Base-by-base conservation (phyloP, 2,113 vertebrate genomes). In the Coreoperca whiteheadi region DNA sequence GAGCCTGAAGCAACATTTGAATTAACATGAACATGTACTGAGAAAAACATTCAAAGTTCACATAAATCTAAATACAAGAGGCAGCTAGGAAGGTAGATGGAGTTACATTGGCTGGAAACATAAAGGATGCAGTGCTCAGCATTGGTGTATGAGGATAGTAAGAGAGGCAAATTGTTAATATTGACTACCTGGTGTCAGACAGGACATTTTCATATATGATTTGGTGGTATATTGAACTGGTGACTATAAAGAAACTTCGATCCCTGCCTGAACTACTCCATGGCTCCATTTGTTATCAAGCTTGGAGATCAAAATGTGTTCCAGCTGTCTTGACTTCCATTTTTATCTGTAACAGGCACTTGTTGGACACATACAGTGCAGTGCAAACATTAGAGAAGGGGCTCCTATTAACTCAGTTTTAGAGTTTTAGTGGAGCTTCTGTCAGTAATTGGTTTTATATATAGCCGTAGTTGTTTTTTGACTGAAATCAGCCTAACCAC, bases 391-490 rank as follows among this genome's bases (percentile, higher is more conserved):
- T 30, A 59, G 32, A 69, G 6, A 39, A 48, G 4, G 28, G 18
- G 46, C 28, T 50, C 4, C 34, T 18, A 30, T 70, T 65, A 77
- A 84, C 14, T 68, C 43, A 43, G 21, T 53, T 79, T 4, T 77
- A 53, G 53, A 81, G 81, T 41, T 78, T 9, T 57, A 81, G 54
- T 56, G 23, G 64, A 75, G 74, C 73, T 65, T 71, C 78, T 86
- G 82, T 87, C 78, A 76, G 72, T 86, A 18, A 48, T 46, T 59
- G 16, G 1, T 39, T 87, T 79, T 83, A 67, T 77, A 81, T 74
- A 72, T 66, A 68, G 71, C 50, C 23, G 15, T 48, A 25, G 74
- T 63, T 80, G 82, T 71, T 91, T 71, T 91, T 85, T 83, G 71
- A 83, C 81, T 25, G 2, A 64, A 83, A 73, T 77, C 43, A 18